Base-by-base conservation (phyloP, 2,888 invertebrate genomes). In the Apamea crenata region DNA sequence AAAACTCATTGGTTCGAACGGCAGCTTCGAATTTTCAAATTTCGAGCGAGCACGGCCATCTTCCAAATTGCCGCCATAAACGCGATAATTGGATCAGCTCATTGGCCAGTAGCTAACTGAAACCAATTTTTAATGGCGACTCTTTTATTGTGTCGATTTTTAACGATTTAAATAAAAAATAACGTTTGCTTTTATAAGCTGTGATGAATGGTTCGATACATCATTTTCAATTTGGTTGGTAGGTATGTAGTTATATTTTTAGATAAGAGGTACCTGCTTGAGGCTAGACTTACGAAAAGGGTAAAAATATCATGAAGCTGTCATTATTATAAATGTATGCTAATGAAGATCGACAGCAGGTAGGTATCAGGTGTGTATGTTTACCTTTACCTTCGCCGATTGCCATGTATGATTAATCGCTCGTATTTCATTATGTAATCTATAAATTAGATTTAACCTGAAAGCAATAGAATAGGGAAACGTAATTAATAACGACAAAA, bases 61-160 rank as follows among this genome's bases (percentile, higher is more conserved):
- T 95, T 95, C 94, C 93, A 95, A 96, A 96, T 95, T 93, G 94
- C 95, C 89, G 92, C 93, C 92, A 95, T 95, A 95, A 95, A 95
- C 92, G 94, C 91, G 93, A 94, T 95, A 95, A 96, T 95, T 95
- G 95, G 95, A 94, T 94, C 94, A 94, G 93, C 95, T 95, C 94
- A 95, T 95, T 95, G 95, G 94, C 91, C 94, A 92, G 95, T 94
- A 95, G 95, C 94, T 95, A 95, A 95, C 93, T 95, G 96, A 95
- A 94, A 94, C 93, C 93, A 93, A 94, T 93, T 95, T 90, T 94
- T 94, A 93, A 93, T 80, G 82, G 82, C 82, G 71, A 82, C 82
- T 82, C 84, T 88, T 88, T 89, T 86, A 85, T 84, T 86, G 81
- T 74, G 82, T 82, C 72, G 81, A 77, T 83, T 80, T 88, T 81